Conservation (phyloP, 2,113 vertebrate species). For the Sylvia atricapilla region DNA sequence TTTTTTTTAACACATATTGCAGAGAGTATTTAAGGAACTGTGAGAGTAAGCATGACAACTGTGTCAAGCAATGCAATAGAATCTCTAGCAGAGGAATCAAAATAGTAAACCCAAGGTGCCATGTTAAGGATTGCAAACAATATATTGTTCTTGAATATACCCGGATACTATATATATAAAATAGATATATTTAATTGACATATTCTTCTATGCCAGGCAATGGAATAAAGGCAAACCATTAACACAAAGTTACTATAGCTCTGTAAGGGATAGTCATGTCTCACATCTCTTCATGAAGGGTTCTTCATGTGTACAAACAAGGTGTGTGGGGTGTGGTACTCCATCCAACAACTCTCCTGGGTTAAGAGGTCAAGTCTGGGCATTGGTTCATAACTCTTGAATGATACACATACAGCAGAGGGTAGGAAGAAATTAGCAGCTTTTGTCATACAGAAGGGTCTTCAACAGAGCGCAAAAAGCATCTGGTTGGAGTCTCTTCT, state of each 20-base stretch:
- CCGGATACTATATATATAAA: not conserved
- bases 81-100: not conserved
- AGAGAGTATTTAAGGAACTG: not conserved
- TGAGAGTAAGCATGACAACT: not conserved
- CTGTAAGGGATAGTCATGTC: not conserved
- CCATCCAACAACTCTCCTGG: not conserved
- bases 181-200: not conserved
- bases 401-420: not conserved
- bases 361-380: not conserved
- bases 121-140: not conserved
- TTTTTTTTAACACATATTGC: not conserved
- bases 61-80: not conserved
- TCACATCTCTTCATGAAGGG: not conserved
- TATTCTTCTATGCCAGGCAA: not conserved
- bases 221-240: not conserved
- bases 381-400: not conserved
- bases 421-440: not conserved
- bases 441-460: not conserved
- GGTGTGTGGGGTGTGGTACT: not conserved
- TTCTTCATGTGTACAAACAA: not conserved
- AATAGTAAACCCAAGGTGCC: not conserved
- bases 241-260: not conserved
- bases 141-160: not conserved
- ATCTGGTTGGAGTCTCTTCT: not conserved
- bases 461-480: not conserved